Percentiles rank a stretch among this genome's conserved stretches.
Conservation (phyloP, 2,888 invertebrate genomes). For the Dastarcus helophoroides region DNA sequence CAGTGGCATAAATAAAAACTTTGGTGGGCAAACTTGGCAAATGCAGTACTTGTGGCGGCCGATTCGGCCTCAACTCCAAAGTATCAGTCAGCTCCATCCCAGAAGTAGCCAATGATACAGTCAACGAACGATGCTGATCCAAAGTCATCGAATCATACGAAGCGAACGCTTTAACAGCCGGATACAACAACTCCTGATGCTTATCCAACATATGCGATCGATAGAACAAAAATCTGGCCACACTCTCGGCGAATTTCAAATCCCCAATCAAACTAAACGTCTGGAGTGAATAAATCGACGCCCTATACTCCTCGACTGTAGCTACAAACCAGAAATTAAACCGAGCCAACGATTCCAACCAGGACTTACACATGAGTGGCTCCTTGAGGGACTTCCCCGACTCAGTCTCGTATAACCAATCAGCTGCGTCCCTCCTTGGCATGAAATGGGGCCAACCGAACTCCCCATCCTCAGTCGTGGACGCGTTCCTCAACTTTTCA, state of each 20-base stretch:
- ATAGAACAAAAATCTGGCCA: slow-evolving; percentile 52
- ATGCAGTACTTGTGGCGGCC: slow-evolving; percentile 43
- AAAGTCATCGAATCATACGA: slow-evolving; percentile 47
- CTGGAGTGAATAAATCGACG: slow-evolving; percentile 47
- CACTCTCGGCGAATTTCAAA: slow-evolving; percentile 51
- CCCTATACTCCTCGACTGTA: slow-evolving; percentile 51
- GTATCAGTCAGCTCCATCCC: slow-evolving; percentile 62
- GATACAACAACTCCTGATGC: slow-evolving; percentile 49
- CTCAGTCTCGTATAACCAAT: slow-evolving; percentile 51
- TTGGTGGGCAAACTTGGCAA: slow-evolving; percentile 55
- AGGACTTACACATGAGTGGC: slow-evolving; percentile 33
- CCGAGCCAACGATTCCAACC: slow-evolving; percentile 2
- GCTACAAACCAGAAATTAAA: slow-evolving; percentile 26
- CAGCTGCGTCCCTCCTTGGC: slow-evolving; percentile 47
- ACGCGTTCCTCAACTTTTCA: slow-evolving; percentile 45
- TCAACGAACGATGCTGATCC: slow-evolving; percentile 50
- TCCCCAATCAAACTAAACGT: slow-evolving; percentile 50
- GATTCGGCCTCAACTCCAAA: slow-evolving; percentile 44
- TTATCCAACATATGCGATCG: slow-evolving; percentile 52
- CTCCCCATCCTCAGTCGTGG: slow-evolving; percentile 55
- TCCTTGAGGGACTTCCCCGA: slow-evolving; percentile 44
- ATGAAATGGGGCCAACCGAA: slow-evolving; percentile 51
- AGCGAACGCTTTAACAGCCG: slow-evolving; percentile 49
- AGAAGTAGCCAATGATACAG: slow-evolving; percentile 55
- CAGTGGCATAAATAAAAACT: slow-evolving; percentile 59